Percentiles rank a stretch among this genome's conserved stretches.
phyloP scores from a whole-genome alignment of 2,888 invertebrate species.

The Sinelater perroti region DNA sequence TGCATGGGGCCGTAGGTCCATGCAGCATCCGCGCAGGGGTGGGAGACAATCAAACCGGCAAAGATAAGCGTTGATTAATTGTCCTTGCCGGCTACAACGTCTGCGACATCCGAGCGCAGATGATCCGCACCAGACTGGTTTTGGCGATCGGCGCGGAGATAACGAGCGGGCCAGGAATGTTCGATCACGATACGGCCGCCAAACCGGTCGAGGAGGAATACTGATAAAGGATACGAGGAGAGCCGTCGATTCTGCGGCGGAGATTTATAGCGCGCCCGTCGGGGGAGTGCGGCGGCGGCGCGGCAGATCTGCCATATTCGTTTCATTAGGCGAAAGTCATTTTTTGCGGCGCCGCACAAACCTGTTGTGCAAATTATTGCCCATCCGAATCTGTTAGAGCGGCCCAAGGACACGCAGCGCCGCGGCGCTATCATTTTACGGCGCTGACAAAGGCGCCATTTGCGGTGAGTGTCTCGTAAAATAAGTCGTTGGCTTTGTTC shows the following conservation, averaged over 20 bases:
- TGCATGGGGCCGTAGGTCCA: slow-evolving; percentile 23
- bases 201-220: slow-evolving; percentile 41
- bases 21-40: slow-evolving; percentile 23
- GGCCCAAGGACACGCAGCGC: slow-evolving; percentile 40
- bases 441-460: slow-evolving; percentile 48
- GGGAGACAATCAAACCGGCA: slow-evolving; percentile 45
- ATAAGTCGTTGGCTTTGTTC: slow-evolving; percentile 48
- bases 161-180: slow-evolving; percentile 52
- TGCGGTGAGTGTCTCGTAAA: slow-evolving; percentile 50
- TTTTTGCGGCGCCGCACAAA: slow-evolving; percentile 33
- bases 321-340: slow-evolving; percentile 34
- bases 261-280: slow-evolving; percentile 40
- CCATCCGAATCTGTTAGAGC: slow-evolving; percentile 40
- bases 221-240: slow-evolving; percentile 40
- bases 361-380: slow-evolving; percentile 47
- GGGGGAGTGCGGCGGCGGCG: slow-evolving; percentile 33
- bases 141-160: slow-evolving; percentile 56
- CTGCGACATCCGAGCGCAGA: slow-evolving; percentile 53
- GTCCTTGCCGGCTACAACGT: slow-evolving; percentile 43
- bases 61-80: slow-evolving; percentile 60
- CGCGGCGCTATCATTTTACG: slow-evolving; percentile 49
- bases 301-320: slow-evolving; percentile 32
- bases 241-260: slow-evolving; percentile 36
- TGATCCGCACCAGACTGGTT: slow-evolving; percentile 57
- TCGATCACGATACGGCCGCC: slow-evolving; percentile 51